Evolutionary conservation across 2,888 invertebrate species (phyloP).

Genomic region (Gryllus longicercus): DNA sequence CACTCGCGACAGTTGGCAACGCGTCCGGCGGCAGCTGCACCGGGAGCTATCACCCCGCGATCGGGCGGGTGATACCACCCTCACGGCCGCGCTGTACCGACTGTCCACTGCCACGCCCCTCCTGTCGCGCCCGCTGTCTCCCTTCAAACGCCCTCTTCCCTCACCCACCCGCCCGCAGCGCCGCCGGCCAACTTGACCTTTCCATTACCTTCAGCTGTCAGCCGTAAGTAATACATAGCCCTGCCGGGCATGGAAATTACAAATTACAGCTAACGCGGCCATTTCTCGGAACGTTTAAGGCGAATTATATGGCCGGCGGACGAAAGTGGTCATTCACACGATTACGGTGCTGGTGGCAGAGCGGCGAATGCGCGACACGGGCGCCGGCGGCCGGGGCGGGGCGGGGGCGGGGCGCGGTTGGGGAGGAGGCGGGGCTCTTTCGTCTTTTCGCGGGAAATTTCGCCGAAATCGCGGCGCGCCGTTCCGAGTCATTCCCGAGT

Average conservation of each 20-base stretch:
- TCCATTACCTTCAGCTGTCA: conserved; percentile 10
- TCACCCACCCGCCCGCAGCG: background rate
- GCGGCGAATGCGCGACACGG: background rate
- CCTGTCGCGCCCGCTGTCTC: too few species aligned
- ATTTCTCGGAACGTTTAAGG: conserved; percentile 8
- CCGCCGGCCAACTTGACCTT: conserved; percentile 17
- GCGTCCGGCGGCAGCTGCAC: background rate
- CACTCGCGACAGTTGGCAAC: background rate
- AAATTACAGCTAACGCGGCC: conserved; percentile 8
- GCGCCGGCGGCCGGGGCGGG: background rate
- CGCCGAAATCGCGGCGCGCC: too few species aligned
- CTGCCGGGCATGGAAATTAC: background rate
- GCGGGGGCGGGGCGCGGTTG: too few species aligned
- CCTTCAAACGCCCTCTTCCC: too few species aligned
- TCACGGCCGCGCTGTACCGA: background rate
- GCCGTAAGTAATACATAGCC: conserved; percentile 17
- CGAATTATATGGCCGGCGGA: conserved; percentile 10
- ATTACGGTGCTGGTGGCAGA: background rate
- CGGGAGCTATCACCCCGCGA: background rate
- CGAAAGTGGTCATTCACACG: conserved; percentile 10
- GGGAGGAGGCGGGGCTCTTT: too few species aligned
- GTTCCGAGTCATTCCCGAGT: too few species aligned
- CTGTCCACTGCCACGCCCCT: background rate
- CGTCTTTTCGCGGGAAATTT: too few species aligned
- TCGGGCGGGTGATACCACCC: background rate